phyloP scores from a whole-genome alignment of 2,888 invertebrate species.

The Morinoia aosen region DNA sequence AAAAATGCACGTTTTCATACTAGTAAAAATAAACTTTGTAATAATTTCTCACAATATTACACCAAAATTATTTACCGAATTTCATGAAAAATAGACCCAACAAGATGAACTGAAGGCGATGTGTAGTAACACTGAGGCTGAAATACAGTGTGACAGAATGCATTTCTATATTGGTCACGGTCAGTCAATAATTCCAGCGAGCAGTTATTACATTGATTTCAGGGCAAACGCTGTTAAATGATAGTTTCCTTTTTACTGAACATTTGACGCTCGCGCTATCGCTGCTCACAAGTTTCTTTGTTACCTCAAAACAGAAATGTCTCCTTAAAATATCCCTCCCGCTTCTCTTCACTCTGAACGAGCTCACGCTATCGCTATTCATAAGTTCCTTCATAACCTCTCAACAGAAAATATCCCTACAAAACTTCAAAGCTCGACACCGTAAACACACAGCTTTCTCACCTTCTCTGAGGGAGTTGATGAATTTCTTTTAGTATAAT shows the following conservation, averaged over 20 bases:
- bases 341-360: no score
- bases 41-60: not conserved
- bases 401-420: no score
- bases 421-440: not conserved
- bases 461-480: not conserved
- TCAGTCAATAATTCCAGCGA: not conserved
- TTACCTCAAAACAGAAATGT: not conserved
- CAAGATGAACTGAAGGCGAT: not conserved
- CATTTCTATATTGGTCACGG: not conserved
- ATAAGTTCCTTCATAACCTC: no score
- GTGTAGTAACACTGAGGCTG: not conserved
- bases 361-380: no score
- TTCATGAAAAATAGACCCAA: no score
- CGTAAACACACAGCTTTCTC: not conserved
- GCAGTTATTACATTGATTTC: not conserved
- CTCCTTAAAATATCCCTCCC: not conserved
- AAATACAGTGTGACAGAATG: not conserved
- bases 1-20: not conserved
- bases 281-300: not conserved
- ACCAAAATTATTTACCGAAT: no score
- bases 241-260: not conserved
- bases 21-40: not conserved
- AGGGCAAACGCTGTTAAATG: not conserved
- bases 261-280: not conserved
- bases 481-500: not conserved